A percentile compares a stretch with the other conserved stretches of the same genome.
phyloP scores from a whole-genome alignment of 2,797 vertebrate species.

The Rhynchotus rufescens region DNA sequence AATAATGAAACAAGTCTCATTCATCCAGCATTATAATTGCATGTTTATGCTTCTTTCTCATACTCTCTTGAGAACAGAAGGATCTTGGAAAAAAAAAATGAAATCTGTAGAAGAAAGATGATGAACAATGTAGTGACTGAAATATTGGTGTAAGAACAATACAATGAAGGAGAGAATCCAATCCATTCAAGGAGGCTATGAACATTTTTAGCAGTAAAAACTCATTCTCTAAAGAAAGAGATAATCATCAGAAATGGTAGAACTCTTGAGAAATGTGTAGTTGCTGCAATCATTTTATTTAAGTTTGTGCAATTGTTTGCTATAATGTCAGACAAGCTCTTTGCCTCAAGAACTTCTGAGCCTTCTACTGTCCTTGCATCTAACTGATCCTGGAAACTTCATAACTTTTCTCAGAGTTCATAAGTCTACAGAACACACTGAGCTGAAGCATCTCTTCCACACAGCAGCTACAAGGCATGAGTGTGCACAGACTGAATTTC shows the following conservation, averaged over 20 bases:
- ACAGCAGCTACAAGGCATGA: not conserved
- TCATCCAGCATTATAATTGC: slow-evolving; percentile 17
- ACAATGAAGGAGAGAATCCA: not conserved
- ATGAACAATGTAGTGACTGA: not conserved
- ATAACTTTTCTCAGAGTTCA: not conserved
- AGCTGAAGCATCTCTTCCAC: not conserved
- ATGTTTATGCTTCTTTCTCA: not conserved
- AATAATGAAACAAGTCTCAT: not conserved
- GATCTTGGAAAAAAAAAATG: not conserved
- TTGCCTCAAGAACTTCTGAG: not conserved
- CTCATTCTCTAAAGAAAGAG: not conserved
- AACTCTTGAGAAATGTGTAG: not conserved
- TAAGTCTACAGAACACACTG: not conserved
- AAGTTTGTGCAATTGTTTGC: not conserved
- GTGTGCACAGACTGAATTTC: not conserved
- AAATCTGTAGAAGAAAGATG: not conserved
- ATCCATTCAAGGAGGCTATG: not conserved
- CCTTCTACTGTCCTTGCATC: not conserved
- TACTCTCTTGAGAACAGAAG: not conserved
- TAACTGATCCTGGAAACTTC: not conserved
- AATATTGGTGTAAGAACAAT: not conserved
- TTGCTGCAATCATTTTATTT: not conserved
- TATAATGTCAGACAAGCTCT: not conserved
- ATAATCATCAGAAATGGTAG: not conserved
- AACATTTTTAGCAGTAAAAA: not conserved